These are phyloP conservation scores for Theristicus caerulescens DNA, from an alignment of 2,113 vertebrate genomes.

Conservation along the genomic window DNA sequence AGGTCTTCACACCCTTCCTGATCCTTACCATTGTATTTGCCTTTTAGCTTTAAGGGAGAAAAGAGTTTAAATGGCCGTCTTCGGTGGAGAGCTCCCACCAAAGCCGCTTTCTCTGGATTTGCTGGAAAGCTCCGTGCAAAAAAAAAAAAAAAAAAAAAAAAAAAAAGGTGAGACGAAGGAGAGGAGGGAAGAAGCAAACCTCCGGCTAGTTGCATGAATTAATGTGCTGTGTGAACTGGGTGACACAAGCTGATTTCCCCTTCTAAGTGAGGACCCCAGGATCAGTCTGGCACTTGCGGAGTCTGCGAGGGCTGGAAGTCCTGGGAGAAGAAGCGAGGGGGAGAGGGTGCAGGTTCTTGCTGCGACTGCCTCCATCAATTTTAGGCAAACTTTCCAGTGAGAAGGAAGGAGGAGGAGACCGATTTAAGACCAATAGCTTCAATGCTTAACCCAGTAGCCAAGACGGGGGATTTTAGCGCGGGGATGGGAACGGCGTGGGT, in stretches of 20 bases:
- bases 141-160: background rate
- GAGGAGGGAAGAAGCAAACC: background rate
- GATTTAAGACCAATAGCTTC: background rate
- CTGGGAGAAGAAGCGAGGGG: background rate
- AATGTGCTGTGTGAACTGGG: background rate
- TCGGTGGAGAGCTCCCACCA: background rate
- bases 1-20: background rate
- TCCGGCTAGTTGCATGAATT: fast-evolving
- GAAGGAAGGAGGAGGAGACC: background rate
- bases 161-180: background rate
- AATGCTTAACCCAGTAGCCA: background rate
- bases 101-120: background rate
- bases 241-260: background rate
- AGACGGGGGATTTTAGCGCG: background rate
- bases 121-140: background rate
- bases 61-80: background rate
- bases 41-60: background rate
- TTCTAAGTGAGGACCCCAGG: background rate
- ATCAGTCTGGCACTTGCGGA: fast-evolving
- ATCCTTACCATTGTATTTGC: background rate
- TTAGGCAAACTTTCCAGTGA: background rate
- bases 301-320: background rate
- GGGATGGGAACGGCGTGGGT: background rate
- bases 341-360: background rate
- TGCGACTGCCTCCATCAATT: background rate